These are phyloP conservation scores for Opisthocomus hoazin DNA, from an alignment of 2,113 vertebrate genomes.

Conservation along the genomic window DNA sequence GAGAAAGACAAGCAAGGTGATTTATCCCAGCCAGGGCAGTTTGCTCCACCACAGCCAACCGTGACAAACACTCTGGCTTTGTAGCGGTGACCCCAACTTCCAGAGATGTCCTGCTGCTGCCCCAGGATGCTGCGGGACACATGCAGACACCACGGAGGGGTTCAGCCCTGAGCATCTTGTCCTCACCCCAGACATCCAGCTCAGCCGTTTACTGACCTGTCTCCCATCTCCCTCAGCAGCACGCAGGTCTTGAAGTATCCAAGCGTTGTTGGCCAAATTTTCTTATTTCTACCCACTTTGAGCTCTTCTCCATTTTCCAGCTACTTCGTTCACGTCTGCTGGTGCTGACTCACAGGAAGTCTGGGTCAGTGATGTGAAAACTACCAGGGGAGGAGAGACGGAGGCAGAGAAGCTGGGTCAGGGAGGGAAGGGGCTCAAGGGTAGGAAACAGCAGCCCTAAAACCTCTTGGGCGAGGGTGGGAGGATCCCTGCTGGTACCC, in stretches of 20 bases:
- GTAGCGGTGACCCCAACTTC: background rate
- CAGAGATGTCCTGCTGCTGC: background rate
- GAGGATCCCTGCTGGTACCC: background rate
- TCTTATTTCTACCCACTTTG: background rate
- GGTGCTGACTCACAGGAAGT: background rate
- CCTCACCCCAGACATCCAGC: background rate
- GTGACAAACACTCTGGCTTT: background rate
- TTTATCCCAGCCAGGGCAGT: background rate
- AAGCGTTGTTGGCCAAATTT: background rate
- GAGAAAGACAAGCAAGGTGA: background rate
- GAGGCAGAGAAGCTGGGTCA: background rate
- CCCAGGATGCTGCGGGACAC: background rate
- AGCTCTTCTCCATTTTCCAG: background rate
- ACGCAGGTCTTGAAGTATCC: background rate
- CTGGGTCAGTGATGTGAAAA: background rate
- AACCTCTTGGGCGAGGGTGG: background rate
- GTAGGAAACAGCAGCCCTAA: background rate
- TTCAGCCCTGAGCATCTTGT: background rate
- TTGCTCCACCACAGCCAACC: background rate
- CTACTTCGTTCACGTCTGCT: background rate
- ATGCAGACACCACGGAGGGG: background rate
- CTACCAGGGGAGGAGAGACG: background rate
- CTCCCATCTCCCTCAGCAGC: background rate
- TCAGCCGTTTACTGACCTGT: background rate
- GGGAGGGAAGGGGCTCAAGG: background rate